Percentiles rank a stretch among this genome's conserved stretches.
These are phyloP conservation scores for Petrolisthes cinctipes DNA, from an alignment of 2,888 invertebrate species.

Conservation along the genomic window DNA sequence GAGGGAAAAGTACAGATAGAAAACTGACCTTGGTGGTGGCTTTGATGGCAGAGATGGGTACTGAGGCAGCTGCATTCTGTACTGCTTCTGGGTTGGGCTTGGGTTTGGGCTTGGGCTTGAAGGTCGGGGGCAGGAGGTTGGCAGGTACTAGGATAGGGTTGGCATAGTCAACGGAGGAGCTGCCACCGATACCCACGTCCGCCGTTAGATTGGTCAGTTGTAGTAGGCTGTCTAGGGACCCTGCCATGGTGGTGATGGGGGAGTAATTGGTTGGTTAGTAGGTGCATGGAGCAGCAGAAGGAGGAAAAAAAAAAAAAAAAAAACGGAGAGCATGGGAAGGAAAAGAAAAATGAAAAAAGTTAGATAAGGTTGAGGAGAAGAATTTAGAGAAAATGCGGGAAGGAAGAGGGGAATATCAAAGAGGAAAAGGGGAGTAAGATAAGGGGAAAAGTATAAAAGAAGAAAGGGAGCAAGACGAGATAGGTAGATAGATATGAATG, in stretches of 20 bases:
- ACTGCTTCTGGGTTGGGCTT: background rate
- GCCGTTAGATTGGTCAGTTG: slow-evolving; percentile 34
- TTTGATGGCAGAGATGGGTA: slow-evolving; percentile 6
- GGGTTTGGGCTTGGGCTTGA: background rate
- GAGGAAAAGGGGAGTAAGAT: too few relatives aligned
- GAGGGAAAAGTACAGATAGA: too few relatives aligned
- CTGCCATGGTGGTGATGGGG: background rate
- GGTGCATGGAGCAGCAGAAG: background rate
- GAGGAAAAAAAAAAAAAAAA: too few relatives aligned
- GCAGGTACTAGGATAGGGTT: slow-evolving; percentile 39
- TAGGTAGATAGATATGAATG: too few relatives aligned
- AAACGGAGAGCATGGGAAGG: too few relatives aligned
- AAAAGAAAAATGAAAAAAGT: too few relatives aligned
- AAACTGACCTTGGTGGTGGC: background rate
- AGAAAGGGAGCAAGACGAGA: too few relatives aligned
- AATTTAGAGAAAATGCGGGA: too few relatives aligned
- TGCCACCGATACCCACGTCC: background rate
- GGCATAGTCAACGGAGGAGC: slow-evolving; percentile 39
- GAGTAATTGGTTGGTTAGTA: background rate
- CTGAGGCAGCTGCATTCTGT: background rate
- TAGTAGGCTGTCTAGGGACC: slow-evolving; percentile 30
- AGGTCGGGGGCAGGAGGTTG: slow-evolving; percentile 9
- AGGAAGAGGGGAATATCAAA: too few relatives aligned
- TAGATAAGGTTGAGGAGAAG: too few relatives aligned
- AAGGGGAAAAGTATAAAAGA: too few relatives aligned